A percentile compares a stretch with the other conserved stretches of the same genome.
phyloP scores from a whole-genome alignment of 1,140 invertebrate species.

The Conus ventricosus region DNA sequence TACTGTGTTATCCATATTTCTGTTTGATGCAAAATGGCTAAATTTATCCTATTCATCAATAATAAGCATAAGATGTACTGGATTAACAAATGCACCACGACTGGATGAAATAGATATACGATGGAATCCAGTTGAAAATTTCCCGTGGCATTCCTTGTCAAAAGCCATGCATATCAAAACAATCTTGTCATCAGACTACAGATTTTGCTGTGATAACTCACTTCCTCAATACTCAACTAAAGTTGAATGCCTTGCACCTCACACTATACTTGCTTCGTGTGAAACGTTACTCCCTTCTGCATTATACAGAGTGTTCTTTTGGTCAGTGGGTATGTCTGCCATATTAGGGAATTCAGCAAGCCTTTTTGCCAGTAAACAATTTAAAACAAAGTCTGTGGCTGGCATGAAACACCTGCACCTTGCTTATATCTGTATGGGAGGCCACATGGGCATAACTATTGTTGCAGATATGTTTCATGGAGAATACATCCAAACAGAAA shows the following conservation, averaged over 20 bases:
- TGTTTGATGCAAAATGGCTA: slow-evolving; percentile 7
- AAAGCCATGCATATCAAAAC: background rate
- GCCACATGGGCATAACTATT: slow-evolving; percentile 27
- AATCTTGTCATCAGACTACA: slow-evolving; percentile 40
- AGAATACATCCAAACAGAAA: slow-evolving; percentile 22
- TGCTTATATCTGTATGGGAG: slow-evolving; percentile 33
- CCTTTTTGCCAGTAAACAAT: background rate
- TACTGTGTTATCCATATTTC: background rate
- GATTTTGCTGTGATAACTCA: slow-evolving; percentile 43
- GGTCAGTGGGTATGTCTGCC: slow-evolving; percentile 45
- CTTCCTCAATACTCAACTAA: slow-evolving; percentile 33
- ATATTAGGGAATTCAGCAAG: slow-evolving; percentile 46
- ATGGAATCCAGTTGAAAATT: too few relatives aligned
- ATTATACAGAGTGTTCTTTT: slow-evolving; percentile 41
- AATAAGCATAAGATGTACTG: background rate
- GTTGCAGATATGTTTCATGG: slow-evolving; percentile 52
- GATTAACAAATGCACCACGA: too few relatives aligned
- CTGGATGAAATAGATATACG: too few relatives aligned
- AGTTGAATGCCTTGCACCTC: slow-evolving; percentile 13
- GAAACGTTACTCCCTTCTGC: slow-evolving; percentile 41
- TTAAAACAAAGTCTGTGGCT: slow-evolving; percentile 33
- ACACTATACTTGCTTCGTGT: slow-evolving; percentile 51
- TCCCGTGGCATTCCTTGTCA: too few relatives aligned
- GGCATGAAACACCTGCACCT: slow-evolving; percentile 49
- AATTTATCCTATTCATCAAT: background rate